A percentile compares a stretch with the other conserved stretches of the same genome.
These are phyloP conservation scores for Thaumatotibia leucotreta DNA, from an alignment of 1,140 invertebrate genomes.

Conservation along the genomic window DNA sequence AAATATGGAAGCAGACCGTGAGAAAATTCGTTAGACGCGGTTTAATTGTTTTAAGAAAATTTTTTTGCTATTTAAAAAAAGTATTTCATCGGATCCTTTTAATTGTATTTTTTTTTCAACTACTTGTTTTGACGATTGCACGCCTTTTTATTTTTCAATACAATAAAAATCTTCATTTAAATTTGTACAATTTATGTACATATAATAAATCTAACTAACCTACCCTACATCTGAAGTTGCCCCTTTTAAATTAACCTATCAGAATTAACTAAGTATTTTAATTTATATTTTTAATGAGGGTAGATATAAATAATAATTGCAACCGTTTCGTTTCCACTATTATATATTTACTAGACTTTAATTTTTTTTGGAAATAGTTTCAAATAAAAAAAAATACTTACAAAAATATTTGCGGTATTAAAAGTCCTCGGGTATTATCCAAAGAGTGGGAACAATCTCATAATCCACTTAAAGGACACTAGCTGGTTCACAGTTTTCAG, in stretches of 20 bases:
- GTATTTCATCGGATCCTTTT: background rate
- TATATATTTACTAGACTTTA: background rate
- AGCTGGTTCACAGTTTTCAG: slow-evolving; percentile 52
- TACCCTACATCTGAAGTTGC: too few relatives aligned
- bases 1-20: background rate
- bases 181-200: too few relatives aligned
- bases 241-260: too few relatives aligned
- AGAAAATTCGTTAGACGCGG: background rate
- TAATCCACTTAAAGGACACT: slow-evolving; percentile 60
- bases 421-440: slow-evolving; percentile 67
- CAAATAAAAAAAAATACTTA: slow-evolving; percentile 51
- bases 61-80: background rate
- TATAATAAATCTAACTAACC: too few relatives aligned
- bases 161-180: too few relatives aligned
- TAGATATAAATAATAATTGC: background rate
- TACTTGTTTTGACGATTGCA: too few relatives aligned
- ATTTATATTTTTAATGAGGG: background rate
- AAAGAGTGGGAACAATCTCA: slow-evolving; percentile 67
- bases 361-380: background rate
- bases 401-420: slow-evolving; percentile 74
- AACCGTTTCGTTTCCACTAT: background rate
- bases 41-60: background rate
- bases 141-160: too few relatives aligned
- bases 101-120: background rate
- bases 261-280: background rate